Base-by-base conservation (phyloP, 2,888 invertebrate species). In the Phyllotreta cruciferae region DNA sequence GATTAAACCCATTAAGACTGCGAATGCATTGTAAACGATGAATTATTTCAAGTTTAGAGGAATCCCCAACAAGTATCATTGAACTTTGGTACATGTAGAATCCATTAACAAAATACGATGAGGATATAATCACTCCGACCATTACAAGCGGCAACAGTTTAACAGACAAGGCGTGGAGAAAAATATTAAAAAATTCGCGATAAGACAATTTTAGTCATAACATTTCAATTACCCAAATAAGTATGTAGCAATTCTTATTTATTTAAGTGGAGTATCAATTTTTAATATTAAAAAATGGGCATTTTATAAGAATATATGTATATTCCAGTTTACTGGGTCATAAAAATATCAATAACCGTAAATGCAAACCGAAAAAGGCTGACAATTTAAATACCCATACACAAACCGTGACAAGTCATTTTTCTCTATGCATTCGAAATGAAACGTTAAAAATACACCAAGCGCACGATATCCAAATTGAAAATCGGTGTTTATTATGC, bases 21-120 rank as follows among this genome's bases (percentile, higher is more conserved):
- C 13, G 37, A 45, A n/a, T 47, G 47, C 56, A 56, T 56, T 14
- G 47, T 9, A 56, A n/a, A 47, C 24, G 14, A 6, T 58, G 53
- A 66, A 58, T 58, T 62, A 66, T 62, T 57, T 54, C 37, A 55
- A 63, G 49, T 66, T 66, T 45, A 38, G 55, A 60, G 64, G 41
- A 56, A 60, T 54, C 62, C 45, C 56, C 34, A 58, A 62, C 66
- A 63, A 60, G 62, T 66, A 66, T 60, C 56, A 66, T 66, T 66
- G 63, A 66, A 66, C 56, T 66, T 66, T 56, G 56, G 10, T 60
- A 66, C 66, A 66, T 66, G 66, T 56, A 66, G 63, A 66, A 56
- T 66, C 66, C 66, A 66, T 66, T 66, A 66, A 60, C 62, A 65
- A 54, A 62, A 56, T 64, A 62, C 55, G 61, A 54, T 56, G 60